Evolutionary conservation across 2,797 vertebrate genomes (phyloP).

Genomic region (Stomatorhinus walkeri): DNA sequence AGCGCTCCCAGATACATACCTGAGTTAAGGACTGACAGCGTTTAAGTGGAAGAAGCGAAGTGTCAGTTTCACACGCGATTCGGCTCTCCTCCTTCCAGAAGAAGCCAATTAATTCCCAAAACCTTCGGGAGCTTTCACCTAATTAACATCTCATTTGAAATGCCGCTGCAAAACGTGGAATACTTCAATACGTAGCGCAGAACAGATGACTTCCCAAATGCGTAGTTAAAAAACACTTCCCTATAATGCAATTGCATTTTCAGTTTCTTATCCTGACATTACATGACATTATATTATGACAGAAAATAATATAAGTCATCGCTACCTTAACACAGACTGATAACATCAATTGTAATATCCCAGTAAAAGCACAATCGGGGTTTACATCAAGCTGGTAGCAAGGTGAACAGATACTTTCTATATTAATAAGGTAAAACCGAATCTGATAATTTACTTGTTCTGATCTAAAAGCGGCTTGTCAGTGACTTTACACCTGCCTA

Average conservation of each 20-base stretch:
- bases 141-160: constrained; percentile 21
- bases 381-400: neutral
- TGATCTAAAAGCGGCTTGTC: neutral
- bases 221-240: neutral
- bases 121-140: constrained; percentile 31
- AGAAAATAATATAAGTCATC: neutral
- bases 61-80: constrained; percentile 58
- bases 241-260: neutral
- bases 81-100: constrained; percentile 42
- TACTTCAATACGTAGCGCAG: neutral
- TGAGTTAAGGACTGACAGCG: constrained; percentile 45
- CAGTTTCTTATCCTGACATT: constrained; percentile 1
- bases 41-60: constrained; percentile 40
- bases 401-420: neutral
- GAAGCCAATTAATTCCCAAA: constrained; percentile 58
- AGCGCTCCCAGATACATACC: constrained; percentile 41
- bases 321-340: neutral
- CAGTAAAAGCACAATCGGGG: neutral
- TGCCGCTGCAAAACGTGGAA: neutral
- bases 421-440: neutral
- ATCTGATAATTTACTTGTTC: neutral
- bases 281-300: neutral
- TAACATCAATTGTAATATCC: neutral
- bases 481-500: neutral
- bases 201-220: neutral